Evolutionary conservation across 2,888 invertebrate genomes (phyloP).

Genomic region (Caenorhabditis japonica): DNA sequence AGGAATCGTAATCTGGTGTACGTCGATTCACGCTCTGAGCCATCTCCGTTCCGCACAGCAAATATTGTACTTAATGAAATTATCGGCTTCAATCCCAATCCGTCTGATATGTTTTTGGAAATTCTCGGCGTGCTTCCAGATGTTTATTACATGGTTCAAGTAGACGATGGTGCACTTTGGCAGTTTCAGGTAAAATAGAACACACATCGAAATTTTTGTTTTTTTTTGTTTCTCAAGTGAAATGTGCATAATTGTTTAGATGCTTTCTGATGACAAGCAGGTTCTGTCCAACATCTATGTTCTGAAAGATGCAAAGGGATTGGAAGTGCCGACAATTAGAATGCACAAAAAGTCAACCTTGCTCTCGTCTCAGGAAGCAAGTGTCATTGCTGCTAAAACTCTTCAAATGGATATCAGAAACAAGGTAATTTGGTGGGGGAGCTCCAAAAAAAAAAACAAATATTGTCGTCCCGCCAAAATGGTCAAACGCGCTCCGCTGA

Average conservation of each 20-base stretch:
- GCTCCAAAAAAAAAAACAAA: no score
- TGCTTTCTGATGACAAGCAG: conserved; percentile 33
- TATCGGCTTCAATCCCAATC: conserved; percentile 47
- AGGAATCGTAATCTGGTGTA: conserved; percentile 35
- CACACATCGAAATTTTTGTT: background rate
- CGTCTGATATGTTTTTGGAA: conserved; percentile 48
- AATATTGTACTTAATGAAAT: conserved; percentile 47
- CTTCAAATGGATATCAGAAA: conserved; percentile 42
- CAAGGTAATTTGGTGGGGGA: conserved; percentile 29
- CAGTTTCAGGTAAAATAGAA: conserved; percentile 42
- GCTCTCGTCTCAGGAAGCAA: conserved; percentile 51
- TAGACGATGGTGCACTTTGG: conserved; percentile 53
- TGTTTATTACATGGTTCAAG: conserved; percentile 46
- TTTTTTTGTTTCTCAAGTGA: no score
- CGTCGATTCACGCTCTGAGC: conserved; percentile 45
- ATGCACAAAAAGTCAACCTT: conserved; percentile 54
- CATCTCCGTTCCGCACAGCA: conserved; percentile 48
- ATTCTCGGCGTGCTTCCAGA: conserved; percentile 32
- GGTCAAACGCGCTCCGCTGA: no score
- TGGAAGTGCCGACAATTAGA: conserved; percentile 42
- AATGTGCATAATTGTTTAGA: conserved; percentile 31
- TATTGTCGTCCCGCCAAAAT: no score
- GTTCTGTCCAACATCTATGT: conserved; percentile 46
- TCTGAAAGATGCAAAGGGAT: conserved; percentile 43
- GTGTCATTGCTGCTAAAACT: conserved; percentile 31